Base-by-base conservation (phyloP, 2,797 vertebrate genomes). In the Pachyuromys duprasi region DNA sequence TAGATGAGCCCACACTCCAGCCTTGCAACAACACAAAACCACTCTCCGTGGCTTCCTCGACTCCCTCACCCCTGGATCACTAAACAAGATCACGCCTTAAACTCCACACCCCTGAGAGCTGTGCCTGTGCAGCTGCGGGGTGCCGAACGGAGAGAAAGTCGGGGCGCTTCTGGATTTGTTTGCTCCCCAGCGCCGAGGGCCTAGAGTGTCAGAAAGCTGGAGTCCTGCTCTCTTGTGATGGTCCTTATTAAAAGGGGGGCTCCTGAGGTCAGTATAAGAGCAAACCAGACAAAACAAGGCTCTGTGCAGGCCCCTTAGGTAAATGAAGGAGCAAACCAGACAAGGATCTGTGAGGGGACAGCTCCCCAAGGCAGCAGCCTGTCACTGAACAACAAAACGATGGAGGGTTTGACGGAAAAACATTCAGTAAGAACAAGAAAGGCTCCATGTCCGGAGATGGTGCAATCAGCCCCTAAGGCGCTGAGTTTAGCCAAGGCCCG, bases 361-460 rank as follows among this genome's bases (percentile, higher is more conserved):
- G 70, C 62, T 39, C 80, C 87, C 65, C 22, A 26, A 74, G 60
- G 13, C 65, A n/a, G 55, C 9, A n/a, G 82, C 36, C 63, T 36
- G 24, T 42, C 82, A 72, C 26, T n/a, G 69, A 53, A 24, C 53
- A 53, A 53, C 26, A 33, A 36, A 26, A 26, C 28, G 36, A 81
- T 9, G 0, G 11, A 63, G 28, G 31, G 9, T 17, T 57, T 65
- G 57, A 79, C 8, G 72, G 81, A 42, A 79, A 90, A 89, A 55
- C 20, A 12, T 62, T 78, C 79, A 39, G 31, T n/a, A 62, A 91
- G 67, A 94, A 63, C 24, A 55, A 95, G 83, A 94, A 63, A 26
- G 65, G 9, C 57, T 49, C 57, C 26, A 28, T 0, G 5, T 75
- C 70, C 60, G 84, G 90, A 93, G 81, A 63, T 11, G 3, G 15